These are phyloP conservation scores for Agapostemon virescens DNA, from an alignment of 2,888 invertebrate genomes.

Conservation along the genomic window DNA sequence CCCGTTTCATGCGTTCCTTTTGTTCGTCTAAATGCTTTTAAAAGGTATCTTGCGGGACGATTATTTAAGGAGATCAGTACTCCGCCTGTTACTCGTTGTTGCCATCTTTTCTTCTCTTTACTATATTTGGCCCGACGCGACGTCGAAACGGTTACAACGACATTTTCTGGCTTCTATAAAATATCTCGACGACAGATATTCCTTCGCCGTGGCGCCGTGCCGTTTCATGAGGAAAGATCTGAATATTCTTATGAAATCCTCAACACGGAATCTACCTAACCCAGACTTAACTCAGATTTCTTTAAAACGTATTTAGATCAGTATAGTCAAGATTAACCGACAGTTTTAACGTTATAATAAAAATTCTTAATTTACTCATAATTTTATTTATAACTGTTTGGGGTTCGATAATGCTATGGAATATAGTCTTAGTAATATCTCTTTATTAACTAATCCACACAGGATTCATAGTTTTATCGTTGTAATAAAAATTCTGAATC, in stretches of 20 bases:
- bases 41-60: conserved; percentile 32
- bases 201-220: background rate
- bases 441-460: too few relatives aligned
- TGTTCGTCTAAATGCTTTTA: conserved; percentile 42
- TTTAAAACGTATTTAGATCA: background rate
- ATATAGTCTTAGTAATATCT: too few relatives aligned
- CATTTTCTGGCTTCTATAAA: conserved; percentile 34
- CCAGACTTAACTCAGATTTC: background rate
- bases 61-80: conserved; percentile 37
- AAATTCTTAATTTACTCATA: background rate
- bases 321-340: background rate
- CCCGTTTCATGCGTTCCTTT: conserved; percentile 20
- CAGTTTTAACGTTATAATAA: background rate
- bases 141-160: conserved; percentile 40
- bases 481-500: background rate
- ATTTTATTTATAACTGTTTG: too few relatives aligned
- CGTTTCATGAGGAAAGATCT: background rate
- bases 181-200: conserved; percentile 10
- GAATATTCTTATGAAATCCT: background rate
- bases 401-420: too few relatives aligned
- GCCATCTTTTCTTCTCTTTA: conserved; percentile 2
- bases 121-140: background rate
- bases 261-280: background rate
- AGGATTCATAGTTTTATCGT: too few relatives aligned
- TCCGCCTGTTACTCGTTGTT: conserved; percentile 8